Base-by-base conservation (phyloP, 1,140 invertebrate species). In the Trichoplusia ni region DNA sequence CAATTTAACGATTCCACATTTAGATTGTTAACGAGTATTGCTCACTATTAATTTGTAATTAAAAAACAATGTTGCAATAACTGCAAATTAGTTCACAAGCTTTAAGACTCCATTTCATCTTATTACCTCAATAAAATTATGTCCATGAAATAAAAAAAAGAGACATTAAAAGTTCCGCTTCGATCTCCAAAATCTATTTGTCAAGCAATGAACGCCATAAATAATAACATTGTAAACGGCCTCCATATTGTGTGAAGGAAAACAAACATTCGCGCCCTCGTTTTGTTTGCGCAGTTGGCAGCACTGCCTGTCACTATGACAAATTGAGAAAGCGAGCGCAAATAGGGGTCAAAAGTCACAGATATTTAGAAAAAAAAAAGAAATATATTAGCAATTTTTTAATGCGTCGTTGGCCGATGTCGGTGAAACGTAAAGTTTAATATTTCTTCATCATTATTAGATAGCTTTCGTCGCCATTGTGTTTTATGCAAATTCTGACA, bases 271-370 rank as follows among this genome's bases (percentile, higher is more conserved):
- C 71, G 68, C 75, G 77, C 72, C 74, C 75, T 75, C 63, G 58
- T 62, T 60, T 1, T 80, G 75, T 80, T 80, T 80, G 77, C 70
- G 72, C 77, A 80, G 77, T 80, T 80, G 77, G 75, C 69, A 71
- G 64, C 70, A 49, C 58, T 71, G 70, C 59, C 49, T 73, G 74
- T 66, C 73, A 68, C 9, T 40, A 56, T 73, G 74, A 76, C 74
- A 71, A 59, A 70, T 75, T 61, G 60, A 60, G 42, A 47, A 60
- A 44, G 29, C 56, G 56, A 25, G 38, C 31, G 56, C 46, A 49
- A 3, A n/a, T 8, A 6, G 21, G 56, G 56, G 42, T 47, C 56
- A 47, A 47, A 60, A 46, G 56, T 42, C 56, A 47, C 35, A 46
- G 27, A 35, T 35, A 59, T 14, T 59, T 35, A 35, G 16, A 31